A percentile compares a stretch with the other conserved stretches of the same genome.
Evolutionary conservation across 2,113 vertebrate species (phyloP).

Genomic region (Campylomormyrus numenius): DNA sequence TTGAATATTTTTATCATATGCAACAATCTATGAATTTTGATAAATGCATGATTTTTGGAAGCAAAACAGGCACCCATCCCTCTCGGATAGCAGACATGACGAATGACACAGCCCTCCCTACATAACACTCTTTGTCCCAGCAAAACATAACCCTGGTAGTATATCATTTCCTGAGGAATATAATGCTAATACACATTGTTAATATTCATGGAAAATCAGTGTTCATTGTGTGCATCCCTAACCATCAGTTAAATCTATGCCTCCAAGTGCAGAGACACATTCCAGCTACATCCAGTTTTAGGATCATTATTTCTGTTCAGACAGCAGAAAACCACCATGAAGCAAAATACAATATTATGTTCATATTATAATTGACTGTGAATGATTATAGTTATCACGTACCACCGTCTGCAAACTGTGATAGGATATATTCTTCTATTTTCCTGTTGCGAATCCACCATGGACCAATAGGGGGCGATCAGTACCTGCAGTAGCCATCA

Average conservation of each 20-base stretch:
- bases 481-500: not conserved
- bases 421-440: not conserved
- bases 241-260: not conserved
- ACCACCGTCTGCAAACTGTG: not conserved
- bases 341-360: not conserved
- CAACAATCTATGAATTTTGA: not conserved
- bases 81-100: not conserved
- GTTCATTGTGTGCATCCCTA: not conserved
- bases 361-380: not conserved
- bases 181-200: not conserved
- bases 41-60: not conserved
- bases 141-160: not conserved
- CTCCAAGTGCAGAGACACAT: not conserved
- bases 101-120: not conserved
- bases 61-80: not conserved
- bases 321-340: not conserved
- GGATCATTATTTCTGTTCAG: slow-evolving; percentile 1
- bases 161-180: not conserved
- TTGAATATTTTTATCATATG: not conserved
- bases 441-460: not conserved
- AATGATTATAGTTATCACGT: not conserved
- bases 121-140: not conserved
- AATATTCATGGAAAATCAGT: not conserved
- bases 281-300: not conserved
- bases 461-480: not conserved